These are phyloP conservation scores for Lethrus apterus DNA, from an alignment of 1,140 invertebrate species.

Conservation along the genomic window DNA sequence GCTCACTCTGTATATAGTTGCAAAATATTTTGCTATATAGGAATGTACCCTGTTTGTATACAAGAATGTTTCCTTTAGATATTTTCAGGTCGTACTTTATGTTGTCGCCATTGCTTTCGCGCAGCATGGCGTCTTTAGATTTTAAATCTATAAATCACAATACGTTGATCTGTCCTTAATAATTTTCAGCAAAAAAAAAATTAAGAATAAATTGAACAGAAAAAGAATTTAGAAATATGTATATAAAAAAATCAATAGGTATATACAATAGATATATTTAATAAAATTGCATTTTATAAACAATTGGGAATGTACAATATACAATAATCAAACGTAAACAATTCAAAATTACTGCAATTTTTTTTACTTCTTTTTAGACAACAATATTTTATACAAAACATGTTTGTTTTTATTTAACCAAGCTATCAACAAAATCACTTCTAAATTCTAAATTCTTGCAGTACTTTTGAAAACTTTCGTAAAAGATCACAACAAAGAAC, in stretches of 20 bases:
- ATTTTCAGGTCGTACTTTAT: too few relatives aligned
- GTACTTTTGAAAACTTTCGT: neutral
- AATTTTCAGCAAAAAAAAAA: neutral
- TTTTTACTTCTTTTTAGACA: neutral
- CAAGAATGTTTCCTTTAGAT: too few relatives aligned
- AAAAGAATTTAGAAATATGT: conserved; percentile 2
- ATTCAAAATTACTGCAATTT: neutral
- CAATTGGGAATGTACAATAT: conserved; percentile 11
- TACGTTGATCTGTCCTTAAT: too few relatives aligned
- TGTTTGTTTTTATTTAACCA: neutral
- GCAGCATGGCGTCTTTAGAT: too few relatives aligned
- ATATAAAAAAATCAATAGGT: conserved; percentile 8
- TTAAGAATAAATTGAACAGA: neutral
- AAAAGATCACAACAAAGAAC: neutral
- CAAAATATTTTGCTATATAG: too few relatives aligned
- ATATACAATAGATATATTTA: conserved; percentile 11
- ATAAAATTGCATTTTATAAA: conserved; percentile 13
- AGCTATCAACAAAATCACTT: neutral
- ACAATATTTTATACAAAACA: neutral
- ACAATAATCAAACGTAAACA: conserved; percentile 1
- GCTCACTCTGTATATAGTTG: too few relatives aligned
- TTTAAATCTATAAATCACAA: too few relatives aligned
- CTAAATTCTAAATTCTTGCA: neutral
- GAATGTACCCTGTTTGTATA: too few relatives aligned
- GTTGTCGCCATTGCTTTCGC: too few relatives aligned